Percentiles rank a stretch among this genome's conserved stretches.
phyloP scores from a whole-genome alignment of 2,888 invertebrate species.

The Mythimna impura region DNA sequence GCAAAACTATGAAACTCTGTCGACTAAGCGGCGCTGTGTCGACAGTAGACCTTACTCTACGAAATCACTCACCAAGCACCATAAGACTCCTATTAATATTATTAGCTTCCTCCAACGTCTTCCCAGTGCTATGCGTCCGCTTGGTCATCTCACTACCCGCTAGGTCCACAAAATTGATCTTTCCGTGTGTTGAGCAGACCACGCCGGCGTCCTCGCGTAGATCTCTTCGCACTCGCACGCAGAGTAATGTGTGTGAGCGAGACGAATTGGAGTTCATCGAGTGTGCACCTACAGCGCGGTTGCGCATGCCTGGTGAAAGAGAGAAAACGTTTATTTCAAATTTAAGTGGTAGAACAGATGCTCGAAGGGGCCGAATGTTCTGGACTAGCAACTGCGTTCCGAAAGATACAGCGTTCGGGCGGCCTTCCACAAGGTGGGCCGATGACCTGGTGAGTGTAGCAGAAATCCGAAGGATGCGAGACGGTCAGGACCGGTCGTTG shows the following conservation, averaged over 20 bases:
- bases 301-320: slow-evolving; percentile 93
- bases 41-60: too few species aligned
- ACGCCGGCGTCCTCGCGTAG: slow-evolving; percentile 94
- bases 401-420: too few species aligned
- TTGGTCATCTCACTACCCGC: slow-evolving; percentile 99
- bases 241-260: slow-evolving; percentile 97
- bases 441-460: too few species aligned
- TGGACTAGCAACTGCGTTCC: too few species aligned
- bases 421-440: too few species aligned
- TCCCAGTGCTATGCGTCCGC: slow-evolving; percentile 96
- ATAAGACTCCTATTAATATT: slow-evolving; percentile 99
- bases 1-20: too few species aligned
- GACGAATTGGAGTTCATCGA: slow-evolving; percentile 98
- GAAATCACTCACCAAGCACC: slow-evolving; percentile 93
- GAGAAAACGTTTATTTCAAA: not conserved
- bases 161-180: slow-evolving; percentile 98
- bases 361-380: too few species aligned
- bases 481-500: too few species aligned
- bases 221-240: slow-evolving; percentile 96
- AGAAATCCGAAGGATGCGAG: too few species aligned
- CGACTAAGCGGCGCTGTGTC: too few species aligned
- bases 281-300: slow-evolving; percentile 97
- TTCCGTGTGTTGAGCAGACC: slow-evolving; percentile 97
- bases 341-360: not conserved
- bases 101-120: slow-evolving; percentile 97